phyloP scores from a whole-genome alignment of 2,797 vertebrate genomes.

The Sebastes itinus region DNA sequence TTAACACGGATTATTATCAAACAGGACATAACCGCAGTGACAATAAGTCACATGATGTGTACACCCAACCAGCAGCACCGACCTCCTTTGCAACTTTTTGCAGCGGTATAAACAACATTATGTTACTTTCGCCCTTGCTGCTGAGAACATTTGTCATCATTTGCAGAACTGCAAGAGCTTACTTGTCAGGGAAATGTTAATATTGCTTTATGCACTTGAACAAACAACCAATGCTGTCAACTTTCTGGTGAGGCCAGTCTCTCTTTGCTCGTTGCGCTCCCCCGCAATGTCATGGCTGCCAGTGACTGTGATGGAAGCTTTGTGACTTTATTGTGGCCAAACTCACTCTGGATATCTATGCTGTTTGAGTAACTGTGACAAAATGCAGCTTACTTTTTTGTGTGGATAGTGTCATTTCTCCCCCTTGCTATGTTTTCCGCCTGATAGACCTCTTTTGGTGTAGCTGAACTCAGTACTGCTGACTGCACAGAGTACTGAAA shows the following conservation, averaged over 20 bases:
- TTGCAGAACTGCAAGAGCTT: not conserved
- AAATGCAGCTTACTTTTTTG: not conserved
- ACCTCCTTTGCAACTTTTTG: not conserved
- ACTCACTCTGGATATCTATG: not conserved
- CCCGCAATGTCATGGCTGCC: not conserved
- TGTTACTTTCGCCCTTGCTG: not conserved
- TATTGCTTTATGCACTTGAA: not conserved
- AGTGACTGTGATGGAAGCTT: not conserved
- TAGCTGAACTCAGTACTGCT: constrained; percentile 14
- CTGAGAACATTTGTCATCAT: not conserved
- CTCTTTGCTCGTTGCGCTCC: not conserved
- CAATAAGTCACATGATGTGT: not conserved
- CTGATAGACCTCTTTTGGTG: not conserved
- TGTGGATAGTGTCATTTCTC: not conserved
- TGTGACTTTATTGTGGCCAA: not conserved
- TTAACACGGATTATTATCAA: accelerated
- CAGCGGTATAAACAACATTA: not conserved
- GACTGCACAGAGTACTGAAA: not conserved
- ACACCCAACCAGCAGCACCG: not conserved
- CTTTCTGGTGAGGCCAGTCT: not conserved
- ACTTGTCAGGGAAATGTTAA: not conserved
- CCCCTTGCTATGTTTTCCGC: not conserved
- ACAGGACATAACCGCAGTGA: not conserved
- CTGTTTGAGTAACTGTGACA: constrained; percentile 4
- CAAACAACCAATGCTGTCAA: not conserved